These are phyloP conservation scores for Tenthredo scrophulariae DNA, from an alignment of 2,888 invertebrate genomes.

Conservation along the genomic window DNA sequence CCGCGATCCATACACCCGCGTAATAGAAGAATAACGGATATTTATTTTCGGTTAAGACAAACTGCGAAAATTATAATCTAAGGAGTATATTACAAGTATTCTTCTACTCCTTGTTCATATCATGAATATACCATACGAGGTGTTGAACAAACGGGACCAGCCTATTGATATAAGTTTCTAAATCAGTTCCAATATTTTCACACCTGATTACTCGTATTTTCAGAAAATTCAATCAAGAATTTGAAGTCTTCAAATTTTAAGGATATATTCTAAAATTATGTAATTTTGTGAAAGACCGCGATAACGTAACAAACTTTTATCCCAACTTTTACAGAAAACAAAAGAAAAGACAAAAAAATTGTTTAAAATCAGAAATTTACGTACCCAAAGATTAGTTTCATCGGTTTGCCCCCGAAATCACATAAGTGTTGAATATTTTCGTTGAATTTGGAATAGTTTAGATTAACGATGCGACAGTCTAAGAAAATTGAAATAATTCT, in stretches of 20 bases:
- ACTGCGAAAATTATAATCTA: neutral
- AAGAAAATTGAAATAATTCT: too few species aligned
- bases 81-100: neutral
- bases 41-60: neutral
- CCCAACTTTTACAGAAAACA: too few species aligned
- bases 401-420: too few species aligned
- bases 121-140: neutral
- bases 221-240: too few species aligned
- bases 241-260: neutral
- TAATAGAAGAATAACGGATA: slow-evolving; percentile 10
- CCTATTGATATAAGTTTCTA: neutral
- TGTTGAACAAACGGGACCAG: neutral
- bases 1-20: neutral
- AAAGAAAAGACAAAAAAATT: too few species aligned
- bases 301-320: too few species aligned
- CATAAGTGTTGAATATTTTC: too few species aligned
- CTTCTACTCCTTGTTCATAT: neutral
- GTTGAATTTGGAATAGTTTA: too few species aligned
- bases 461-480: too few species aligned
- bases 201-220: neutral
- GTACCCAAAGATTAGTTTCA: too few species aligned
- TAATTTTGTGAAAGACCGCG: too few species aligned
- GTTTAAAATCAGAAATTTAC: too few species aligned
- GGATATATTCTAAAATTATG: neutral
- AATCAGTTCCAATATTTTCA: neutral